Evolutionary conservation across 2,113 vertebrate genomes (phyloP), one percentile per base, ranked within the genome.

Genomic region (Rana temporaria): DNA sequence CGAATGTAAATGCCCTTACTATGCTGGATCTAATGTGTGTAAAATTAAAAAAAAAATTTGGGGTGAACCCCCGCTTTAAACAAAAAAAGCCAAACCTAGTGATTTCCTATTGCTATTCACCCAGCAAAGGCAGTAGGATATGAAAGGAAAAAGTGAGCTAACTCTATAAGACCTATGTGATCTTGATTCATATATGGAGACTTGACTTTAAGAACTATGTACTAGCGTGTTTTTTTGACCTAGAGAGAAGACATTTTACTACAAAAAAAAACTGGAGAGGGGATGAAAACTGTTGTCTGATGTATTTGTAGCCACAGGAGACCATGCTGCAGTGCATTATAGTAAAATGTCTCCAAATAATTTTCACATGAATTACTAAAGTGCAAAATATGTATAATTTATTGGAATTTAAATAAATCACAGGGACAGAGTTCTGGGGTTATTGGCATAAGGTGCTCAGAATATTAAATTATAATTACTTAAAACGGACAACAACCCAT

Each of bases 361-460:
- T 91, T 92, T 95, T 93, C 93, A 93, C 94, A 91, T 94, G 91
- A 93, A 90, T 92, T 94, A 90, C 92, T 91, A 85, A 94, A 93
- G 92, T 94, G 91, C 91, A 89, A 91, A 90, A 88, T 86, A 92
- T 95, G 87, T 86, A 92, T 95, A 91, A 96, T 96, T 95, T 70
- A 97, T 88, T 71, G 86, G 79, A 20, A 90, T 90, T 95, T 95
- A 90, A 96, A 95, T 95, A 93, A 95, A 92, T 93, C 84, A 89
- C 86, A 87, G 63, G 85, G 84, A 79, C 67, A 87, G 80, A 84
- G 82, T 89, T 91, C 88, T 91, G 83, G 90, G 87, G 87, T 68
- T 81, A 82, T n/a, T 30, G 52, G 81, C 42, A 84, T 34, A 65
- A 85, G 85, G 68, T 81, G 68, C 18, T 19, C 69, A 79, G 85